A percentile compares a stretch with the other conserved stretches of the same genome.
phyloP scores from a whole-genome alignment of 1,140 invertebrate genomes.

The Leptinotarsa lineolata region DNA sequence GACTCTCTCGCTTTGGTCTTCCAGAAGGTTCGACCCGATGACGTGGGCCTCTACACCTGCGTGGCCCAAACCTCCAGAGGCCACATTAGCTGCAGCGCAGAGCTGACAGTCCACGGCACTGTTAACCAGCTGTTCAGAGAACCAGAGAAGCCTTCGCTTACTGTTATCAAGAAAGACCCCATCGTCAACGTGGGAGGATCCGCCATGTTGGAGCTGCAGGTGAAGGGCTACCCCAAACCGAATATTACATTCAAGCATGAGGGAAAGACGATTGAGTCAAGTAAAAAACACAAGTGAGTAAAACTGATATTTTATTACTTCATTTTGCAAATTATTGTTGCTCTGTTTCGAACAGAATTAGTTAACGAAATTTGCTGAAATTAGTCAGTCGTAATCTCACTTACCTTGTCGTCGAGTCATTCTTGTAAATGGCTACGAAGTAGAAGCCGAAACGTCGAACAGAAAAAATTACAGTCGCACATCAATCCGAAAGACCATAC shows the following conservation, averaged over 20 bases:
- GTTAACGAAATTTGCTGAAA: too few relatives aligned
- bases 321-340: too few relatives aligned
- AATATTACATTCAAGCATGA: conserved; percentile 88
- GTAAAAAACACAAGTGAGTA: conserved; percentile 76
- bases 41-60: conserved; percentile 93
- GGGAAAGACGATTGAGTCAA: conserved; percentile 78
- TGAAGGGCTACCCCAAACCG: conserved; percentile 93
- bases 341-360: too few relatives aligned
- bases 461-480: too few relatives aligned
- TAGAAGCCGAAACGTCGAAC: too few relatives aligned
- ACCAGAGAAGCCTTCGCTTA: conserved; percentile 77
- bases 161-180: conserved; percentile 73
- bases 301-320: too few relatives aligned
- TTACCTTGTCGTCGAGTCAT: too few relatives aligned
- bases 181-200: conserved; percentile 83
- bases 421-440: too few relatives aligned
- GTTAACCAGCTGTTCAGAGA: conserved; percentile 80
- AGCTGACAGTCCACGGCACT: conserved; percentile 87
- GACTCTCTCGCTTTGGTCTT: conserved; percentile 90
- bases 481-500: too few relatives aligned
- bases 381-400: too few relatives aligned
- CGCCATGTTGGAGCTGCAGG: conserved; percentile 92
- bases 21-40: conserved; percentile 90
- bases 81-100: conserved; percentile 91
- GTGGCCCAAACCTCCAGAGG: conserved; percentile 90